phyloP scores from a whole-genome alignment of 2,888 invertebrate genomes.

The Cantharis flavilabris region DNA sequence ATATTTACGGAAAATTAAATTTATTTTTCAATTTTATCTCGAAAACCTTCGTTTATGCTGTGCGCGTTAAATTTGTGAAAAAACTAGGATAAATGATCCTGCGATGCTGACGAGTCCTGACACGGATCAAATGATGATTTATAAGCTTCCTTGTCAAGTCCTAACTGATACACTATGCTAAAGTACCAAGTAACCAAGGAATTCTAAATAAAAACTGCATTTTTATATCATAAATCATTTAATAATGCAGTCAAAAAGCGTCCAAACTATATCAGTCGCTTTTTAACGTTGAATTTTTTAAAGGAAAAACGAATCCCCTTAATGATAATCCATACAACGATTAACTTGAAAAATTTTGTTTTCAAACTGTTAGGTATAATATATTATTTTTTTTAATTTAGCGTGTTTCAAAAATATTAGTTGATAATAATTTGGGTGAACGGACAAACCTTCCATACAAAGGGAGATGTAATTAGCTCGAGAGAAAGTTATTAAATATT shows the following conservation, averaged over 20 bases:
- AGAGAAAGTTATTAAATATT: neutral
- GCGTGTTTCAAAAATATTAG: neutral
- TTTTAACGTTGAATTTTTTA: conserved; percentile 51
- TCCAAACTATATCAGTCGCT: conserved; percentile 50
- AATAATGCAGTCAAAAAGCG: conserved; percentile 54
- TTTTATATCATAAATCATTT: conserved; percentile 52
- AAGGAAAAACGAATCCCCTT: conserved; percentile 21
- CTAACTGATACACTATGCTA: conserved; percentile 55
- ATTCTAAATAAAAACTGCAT: conserved; percentile 48
- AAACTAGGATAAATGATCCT: conserved; percentile 49
- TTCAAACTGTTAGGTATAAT: neutral
- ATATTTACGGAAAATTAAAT: neutral
- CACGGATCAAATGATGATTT: conserved; percentile 54
- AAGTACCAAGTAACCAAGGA: conserved; percentile 47
- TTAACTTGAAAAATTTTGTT: neutral
- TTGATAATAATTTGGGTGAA: neutral
- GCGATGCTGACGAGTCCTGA: conserved; percentile 43
- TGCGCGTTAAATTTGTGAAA: conserved; percentile 10
- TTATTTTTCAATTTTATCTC: neutral
- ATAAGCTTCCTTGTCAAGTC: conserved; percentile 48
- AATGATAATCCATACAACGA: neutral
- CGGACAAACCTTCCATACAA: neutral
- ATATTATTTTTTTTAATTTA: neutral
- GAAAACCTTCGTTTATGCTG: neutral
- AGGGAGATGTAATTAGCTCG: neutral